A percentile compares a stretch with the other conserved stretches of the same genome.
Evolutionary conservation across 2,113 vertebrate species (phyloP).

Genomic region (Sminthopsis crassicaudata): DNA sequence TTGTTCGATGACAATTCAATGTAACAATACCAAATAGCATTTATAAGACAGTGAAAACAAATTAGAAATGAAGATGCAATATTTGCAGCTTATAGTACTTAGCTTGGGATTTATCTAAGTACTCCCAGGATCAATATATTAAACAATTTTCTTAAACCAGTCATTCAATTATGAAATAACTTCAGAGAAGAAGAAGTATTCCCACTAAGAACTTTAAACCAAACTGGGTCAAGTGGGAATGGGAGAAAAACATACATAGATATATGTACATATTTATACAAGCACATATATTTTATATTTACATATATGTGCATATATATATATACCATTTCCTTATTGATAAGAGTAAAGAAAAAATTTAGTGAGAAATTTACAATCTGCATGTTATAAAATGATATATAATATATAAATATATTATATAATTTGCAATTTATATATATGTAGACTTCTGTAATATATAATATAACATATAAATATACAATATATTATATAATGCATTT

Average conservation of each 20-base stretch:
- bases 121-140: slow-evolving; percentile 17
- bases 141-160: slow-evolving; percentile 19
- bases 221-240: not conserved
- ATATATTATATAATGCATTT: no score
- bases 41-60: not conserved
- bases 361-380: slow-evolving; percentile 12
- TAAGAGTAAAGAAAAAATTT: not conserved
- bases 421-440: not conserved
- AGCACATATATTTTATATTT: not conserved
- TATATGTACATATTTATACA: not conserved
- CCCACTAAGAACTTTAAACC: not conserved
- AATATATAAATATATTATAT: no score
- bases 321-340: not conserved
- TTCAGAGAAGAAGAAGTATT: not conserved
- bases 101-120: not conserved
- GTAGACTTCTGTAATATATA: not conserved
- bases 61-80: slow-evolving; percentile 7
- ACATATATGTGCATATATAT: not conserved
- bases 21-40: not conserved
- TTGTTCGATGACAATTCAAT: not conserved
- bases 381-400: not conserved
- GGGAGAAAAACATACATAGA: not conserved
- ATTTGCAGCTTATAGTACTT: slow-evolving; percentile 1
- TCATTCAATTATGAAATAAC: not conserved
- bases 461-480: no score